A percentile compares a stretch with the other conserved stretches of the same genome.
phyloP scores from a whole-genome alignment of 2,113 vertebrate genomes.

The Porphyrio hochstetteri region DNA sequence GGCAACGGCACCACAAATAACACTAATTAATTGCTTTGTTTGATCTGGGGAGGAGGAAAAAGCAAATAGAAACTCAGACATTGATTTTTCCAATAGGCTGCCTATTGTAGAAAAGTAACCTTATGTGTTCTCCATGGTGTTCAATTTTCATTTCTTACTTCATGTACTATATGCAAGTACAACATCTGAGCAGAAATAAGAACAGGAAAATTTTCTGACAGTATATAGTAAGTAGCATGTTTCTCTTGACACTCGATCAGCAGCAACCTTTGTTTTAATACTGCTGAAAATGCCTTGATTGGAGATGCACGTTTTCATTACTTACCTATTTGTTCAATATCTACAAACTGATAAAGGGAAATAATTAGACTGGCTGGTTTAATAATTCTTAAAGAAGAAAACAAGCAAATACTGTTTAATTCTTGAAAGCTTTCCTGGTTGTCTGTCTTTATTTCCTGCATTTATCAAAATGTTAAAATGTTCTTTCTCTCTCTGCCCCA shows the following conservation, averaged over 20 bases:
- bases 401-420: background rate
- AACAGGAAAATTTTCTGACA: background rate
- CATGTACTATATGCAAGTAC: background rate
- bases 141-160: background rate
- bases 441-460: background rate
- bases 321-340: background rate
- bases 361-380: background rate
- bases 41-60: background rate
- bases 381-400: background rate
- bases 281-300: background rate
- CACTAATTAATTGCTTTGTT: conserved; percentile 45
- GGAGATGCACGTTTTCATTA: background rate
- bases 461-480: background rate
- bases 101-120: background rate
- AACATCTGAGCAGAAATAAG: background rate
- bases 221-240: background rate
- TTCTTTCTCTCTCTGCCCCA: background rate
- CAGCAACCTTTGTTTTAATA: background rate
- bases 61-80: conserved; percentile 8
- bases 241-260: background rate
- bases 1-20: background rate
- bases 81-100: conserved; percentile 25
- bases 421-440: background rate
- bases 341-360: background rate
- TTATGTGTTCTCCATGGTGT: background rate